Evolutionary conservation across 2,888 invertebrate genomes (phyloP), one percentile per base, ranked within the genome.

Genomic region (Leucoptera coffeella): DNA sequence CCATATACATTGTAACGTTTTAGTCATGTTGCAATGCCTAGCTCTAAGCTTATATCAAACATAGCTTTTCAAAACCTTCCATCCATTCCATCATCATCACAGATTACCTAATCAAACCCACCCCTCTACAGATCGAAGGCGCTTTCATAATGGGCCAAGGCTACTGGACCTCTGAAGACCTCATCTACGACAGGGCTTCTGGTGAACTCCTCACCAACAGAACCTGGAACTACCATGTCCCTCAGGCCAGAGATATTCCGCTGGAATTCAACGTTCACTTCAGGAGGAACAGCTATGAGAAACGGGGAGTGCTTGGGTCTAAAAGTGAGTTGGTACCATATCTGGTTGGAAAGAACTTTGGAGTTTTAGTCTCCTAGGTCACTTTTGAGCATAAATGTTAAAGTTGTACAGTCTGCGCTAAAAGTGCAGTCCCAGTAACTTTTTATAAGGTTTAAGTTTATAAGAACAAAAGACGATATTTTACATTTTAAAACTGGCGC

Each of bases 191-290:
- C 36, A 47, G 59, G 9, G 40, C 50, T 23, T 69, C 73, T 22
- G 81, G 78, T 2, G 45, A 57, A 34, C 42, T 78, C 11, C 44
- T 75, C 7, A 78, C 78, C 11, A 56, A 74, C 38, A 58, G 76
- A 29, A 79, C 80, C 13, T 82, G 80, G 80, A 73, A 60, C 31
- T 78, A 78, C 39, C 74, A 75, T 40, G 58, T 69, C 5, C 77
- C 77, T 1, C 73, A 74, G 4, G 58, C 64, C 1, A 75, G 73
- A 37, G 78, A 78, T 39, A 77, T 78, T 38, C 77, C 78, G 1
- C 48, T 65, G 4, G 74, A 78, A 44, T 74, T 78, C 30, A 53
- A 74, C 22, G 47, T 78, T 2, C 59, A 58, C 21, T 61, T 78
- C 30, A 52, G 60, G 3, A 59, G 61, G 35, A 72, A 75, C 37